A percentile compares a stretch with the other conserved stretches of the same genome.
These are phyloP conservation scores for Drosophila truncata DNA, from an alignment of 1,140 invertebrate genomes.

Conservation along the genomic window DNA sequence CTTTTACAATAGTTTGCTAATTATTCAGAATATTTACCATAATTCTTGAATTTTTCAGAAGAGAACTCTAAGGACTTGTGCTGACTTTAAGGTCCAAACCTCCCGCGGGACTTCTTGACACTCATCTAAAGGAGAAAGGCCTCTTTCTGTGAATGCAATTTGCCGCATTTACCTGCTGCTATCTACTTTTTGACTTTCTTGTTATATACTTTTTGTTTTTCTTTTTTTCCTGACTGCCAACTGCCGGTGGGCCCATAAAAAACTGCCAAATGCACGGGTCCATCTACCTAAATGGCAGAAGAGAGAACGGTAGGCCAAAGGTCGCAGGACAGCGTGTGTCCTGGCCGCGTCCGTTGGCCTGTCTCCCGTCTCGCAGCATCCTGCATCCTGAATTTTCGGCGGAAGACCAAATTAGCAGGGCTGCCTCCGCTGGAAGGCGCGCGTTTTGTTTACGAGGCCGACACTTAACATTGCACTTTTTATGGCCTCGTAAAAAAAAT, in stretches of 20 bases:
- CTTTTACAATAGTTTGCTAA: neutral
- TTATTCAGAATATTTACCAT: neutral
- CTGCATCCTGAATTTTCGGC: slow-evolving; percentile 76
- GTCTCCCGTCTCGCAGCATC: slow-evolving; percentile 56
- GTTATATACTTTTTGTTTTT: slow-evolving; percentile 15
- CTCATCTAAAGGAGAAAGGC: slow-evolving; percentile 19
- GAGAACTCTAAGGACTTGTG: neutral
- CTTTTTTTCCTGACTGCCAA: slow-evolving; percentile 41
- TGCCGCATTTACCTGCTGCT: slow-evolving; percentile 61
- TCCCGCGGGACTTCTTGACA: neutral
- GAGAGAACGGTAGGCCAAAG: slow-evolving; percentile 12
- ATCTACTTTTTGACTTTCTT: slow-evolving; percentile 43
- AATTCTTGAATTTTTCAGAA: neutral
- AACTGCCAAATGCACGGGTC: slow-evolving; percentile 74
- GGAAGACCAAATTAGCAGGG: slow-evolving; percentile 77
- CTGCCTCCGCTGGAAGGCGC: slow-evolving; percentile 52
- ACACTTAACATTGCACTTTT: slow-evolving; percentile 71
- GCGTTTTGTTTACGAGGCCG: slow-evolving; percentile 66
- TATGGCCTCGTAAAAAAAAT: slow-evolving; percentile 67
- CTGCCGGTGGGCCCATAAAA: slow-evolving; percentile 63
- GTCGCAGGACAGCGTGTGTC: slow-evolving; percentile 26
- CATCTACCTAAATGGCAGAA: slow-evolving; percentile 71
- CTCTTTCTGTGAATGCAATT: slow-evolving; percentile 38
- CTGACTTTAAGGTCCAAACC: slow-evolving; percentile 2
- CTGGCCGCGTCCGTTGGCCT: slow-evolving; percentile 39